Evolutionary conservation across 2,113 vertebrate genomes (phyloP).

Genomic region (Struthidea cinerea): DNA sequence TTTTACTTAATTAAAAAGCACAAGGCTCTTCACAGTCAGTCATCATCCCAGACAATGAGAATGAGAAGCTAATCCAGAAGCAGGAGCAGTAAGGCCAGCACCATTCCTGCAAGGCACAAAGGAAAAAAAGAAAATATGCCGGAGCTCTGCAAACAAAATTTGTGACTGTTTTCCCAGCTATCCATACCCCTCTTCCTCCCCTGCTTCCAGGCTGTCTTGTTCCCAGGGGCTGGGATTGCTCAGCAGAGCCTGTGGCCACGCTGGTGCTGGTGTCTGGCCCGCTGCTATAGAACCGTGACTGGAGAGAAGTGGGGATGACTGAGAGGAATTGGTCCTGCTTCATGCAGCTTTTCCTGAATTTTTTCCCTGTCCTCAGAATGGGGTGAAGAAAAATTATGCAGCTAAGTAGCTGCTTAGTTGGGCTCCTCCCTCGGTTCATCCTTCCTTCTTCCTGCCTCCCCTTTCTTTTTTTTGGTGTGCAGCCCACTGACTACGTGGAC

Average conservation of each 20-base stretch:
- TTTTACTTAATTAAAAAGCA: neutral
- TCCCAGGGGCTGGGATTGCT: neutral
- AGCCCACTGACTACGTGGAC: constrained; percentile 18
- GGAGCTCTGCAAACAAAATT: neutral
- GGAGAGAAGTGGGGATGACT: neutral
- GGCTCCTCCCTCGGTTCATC: constrained; percentile 12
- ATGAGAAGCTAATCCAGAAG: neutral
- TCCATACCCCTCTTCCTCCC: neutral
- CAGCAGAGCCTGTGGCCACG: fast-evolving
- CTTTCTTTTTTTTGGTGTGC: neutral
- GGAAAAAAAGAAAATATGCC: no score
- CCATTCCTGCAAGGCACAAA: neutral
- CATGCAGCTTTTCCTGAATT: neutral
- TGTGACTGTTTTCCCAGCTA: neutral
- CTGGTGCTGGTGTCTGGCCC: neutral
- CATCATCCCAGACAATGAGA: neutral
- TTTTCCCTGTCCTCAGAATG: constrained; percentile 6
- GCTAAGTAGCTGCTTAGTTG: neutral
- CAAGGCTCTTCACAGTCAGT: neutral
- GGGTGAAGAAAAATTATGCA: neutral
- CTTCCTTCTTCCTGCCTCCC: neutral
- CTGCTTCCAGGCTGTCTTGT: neutral
- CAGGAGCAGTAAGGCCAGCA: neutral
- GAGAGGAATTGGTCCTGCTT: neutral
- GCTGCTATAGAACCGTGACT: neutral